Conservation (phyloP, 53 echinoderm and acorn worm species). For the Paracentrotus lividus region DNA sequence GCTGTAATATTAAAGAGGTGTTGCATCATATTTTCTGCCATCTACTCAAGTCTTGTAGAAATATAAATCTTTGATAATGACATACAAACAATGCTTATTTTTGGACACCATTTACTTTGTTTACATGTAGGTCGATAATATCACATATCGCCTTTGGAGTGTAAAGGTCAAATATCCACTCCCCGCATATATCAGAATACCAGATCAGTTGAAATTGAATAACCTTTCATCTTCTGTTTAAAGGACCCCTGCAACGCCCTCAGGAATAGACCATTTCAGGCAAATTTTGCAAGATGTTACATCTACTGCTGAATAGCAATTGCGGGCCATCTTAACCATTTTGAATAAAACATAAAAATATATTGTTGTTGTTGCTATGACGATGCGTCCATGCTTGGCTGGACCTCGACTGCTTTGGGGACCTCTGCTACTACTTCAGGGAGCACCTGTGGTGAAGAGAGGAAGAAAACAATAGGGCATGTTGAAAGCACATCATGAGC, state of each 20-base stretch:
- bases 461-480: neutral
- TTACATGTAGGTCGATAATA: neutral
- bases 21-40: no score
- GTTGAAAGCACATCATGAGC: no score
- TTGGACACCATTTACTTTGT: neutral
- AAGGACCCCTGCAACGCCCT: neutral
- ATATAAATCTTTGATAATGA: no score
- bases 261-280: neutral
- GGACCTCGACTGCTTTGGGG: slow-evolving; percentile 32
- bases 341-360: slow-evolving; percentile 6
- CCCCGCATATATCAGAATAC: neutral
- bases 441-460: slow-evolving; percentile 37
- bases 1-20: no score
- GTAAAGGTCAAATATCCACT: neutral
- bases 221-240: neutral
- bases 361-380: slow-evolving; percentile 25
- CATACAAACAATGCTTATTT: no score
- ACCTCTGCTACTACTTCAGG: slow-evolving; percentile 46
- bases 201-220: neutral
- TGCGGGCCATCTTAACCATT: neutral
- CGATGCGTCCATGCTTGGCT: slow-evolving; percentile 7
- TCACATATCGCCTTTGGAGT: neutral
- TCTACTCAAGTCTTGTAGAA: neutral
- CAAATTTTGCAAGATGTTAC: neutral
- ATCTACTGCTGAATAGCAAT: neutral